Conservation (phyloP, 2,888 invertebrate genomes). For the Cylindroiulus punctatus region DNA sequence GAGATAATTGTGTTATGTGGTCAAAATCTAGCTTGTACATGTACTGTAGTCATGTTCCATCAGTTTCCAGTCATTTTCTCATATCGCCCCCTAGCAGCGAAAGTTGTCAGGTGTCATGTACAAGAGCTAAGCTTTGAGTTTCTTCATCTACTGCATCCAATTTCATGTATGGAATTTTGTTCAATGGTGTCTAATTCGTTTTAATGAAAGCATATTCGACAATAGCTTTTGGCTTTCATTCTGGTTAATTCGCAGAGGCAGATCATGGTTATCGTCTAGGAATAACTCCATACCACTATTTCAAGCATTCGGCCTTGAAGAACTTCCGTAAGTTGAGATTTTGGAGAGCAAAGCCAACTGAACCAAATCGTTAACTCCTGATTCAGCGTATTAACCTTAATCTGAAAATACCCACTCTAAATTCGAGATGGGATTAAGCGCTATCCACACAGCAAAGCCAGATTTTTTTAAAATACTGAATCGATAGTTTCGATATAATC, state of each 20-base stretch:
- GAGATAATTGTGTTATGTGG: too few species aligned
- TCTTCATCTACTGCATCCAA: too few species aligned
- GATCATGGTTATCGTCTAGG: slow-evolving; percentile 4
- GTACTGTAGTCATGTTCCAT: too few species aligned
- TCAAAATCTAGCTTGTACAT: too few species aligned
- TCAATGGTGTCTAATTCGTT: too few species aligned
- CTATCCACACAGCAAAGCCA: neutral
- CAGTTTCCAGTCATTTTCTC: too few species aligned
- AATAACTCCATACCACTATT: neutral
- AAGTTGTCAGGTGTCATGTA: too few species aligned
- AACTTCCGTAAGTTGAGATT: neutral
- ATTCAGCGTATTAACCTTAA: neutral
- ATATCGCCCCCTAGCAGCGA: too few species aligned
- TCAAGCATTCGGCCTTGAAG: slow-evolving; percentile 38
- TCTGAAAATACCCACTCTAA: slow-evolving; percentile 9
- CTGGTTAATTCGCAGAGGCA: neutral
- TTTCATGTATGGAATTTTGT: too few species aligned
- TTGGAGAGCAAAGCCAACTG: slow-evolving; percentile 1
- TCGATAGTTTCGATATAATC: too few species aligned
- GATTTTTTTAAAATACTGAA: too few species aligned
- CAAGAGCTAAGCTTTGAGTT: too few species aligned
- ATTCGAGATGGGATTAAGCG: neutral
- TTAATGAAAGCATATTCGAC: neutral
- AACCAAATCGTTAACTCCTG: neutral
- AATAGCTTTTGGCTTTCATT: neutral